A percentile compares a stretch with the other conserved stretches of the same genome.
Evolutionary conservation across 2,797 vertebrate genomes (phyloP).

Genomic region (Ctenopoma kingsleyae): DNA sequence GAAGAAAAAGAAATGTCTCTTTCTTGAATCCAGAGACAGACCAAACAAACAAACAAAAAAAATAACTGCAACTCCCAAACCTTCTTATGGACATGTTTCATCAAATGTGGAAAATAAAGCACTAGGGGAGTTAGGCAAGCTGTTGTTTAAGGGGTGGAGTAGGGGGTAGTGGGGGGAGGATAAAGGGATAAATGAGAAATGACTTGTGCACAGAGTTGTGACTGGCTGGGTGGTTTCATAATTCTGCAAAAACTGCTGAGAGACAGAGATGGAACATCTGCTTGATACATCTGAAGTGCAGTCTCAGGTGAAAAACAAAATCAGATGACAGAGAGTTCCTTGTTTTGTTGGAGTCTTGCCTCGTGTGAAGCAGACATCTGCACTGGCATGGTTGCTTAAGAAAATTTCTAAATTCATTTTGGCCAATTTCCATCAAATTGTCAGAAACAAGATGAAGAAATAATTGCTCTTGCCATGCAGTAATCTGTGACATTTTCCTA

Average conservation of each 20-base stretch:
- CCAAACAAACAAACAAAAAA: slow-evolving; percentile 17
- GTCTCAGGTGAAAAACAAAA: slow-evolving; percentile 58
- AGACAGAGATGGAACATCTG: slow-evolving; percentile 76
- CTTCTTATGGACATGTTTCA: slow-evolving; percentile 46
- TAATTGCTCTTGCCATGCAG: slow-evolving; percentile 45
- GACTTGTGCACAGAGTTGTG: slow-evolving; percentile 56
- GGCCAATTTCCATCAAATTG: slow-evolving; percentile 57
- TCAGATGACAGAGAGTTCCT: slow-evolving; percentile 54
- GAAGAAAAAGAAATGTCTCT: slow-evolving; percentile 37
- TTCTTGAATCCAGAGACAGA: slow-evolving; percentile 28
- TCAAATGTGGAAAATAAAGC: slow-evolving; percentile 53
- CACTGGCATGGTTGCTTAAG: slow-evolving; percentile 31
- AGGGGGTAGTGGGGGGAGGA: neutral
- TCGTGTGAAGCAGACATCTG: slow-evolving; percentile 59
- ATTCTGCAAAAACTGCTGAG: slow-evolving; percentile 69
- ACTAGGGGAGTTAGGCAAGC: slow-evolving; percentile 55
- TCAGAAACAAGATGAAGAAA: slow-evolving; percentile 57
- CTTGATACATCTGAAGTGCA: slow-evolving; percentile 68
- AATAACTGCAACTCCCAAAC: slow-evolving; percentile 12
- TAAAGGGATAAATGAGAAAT: slow-evolving; percentile 61
- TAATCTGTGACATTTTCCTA: slow-evolving; percentile 50
- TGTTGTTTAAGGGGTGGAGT: slow-evolving; percentile 29
- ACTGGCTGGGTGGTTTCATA: slow-evolving; percentile 70
- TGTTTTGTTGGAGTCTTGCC: slow-evolving; percentile 42
- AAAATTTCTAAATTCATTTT: slow-evolving; percentile 55